These are phyloP conservation scores for Archips xylosteana DNA, from an alignment of 2,888 invertebrate genomes.

Conservation along the genomic window DNA sequence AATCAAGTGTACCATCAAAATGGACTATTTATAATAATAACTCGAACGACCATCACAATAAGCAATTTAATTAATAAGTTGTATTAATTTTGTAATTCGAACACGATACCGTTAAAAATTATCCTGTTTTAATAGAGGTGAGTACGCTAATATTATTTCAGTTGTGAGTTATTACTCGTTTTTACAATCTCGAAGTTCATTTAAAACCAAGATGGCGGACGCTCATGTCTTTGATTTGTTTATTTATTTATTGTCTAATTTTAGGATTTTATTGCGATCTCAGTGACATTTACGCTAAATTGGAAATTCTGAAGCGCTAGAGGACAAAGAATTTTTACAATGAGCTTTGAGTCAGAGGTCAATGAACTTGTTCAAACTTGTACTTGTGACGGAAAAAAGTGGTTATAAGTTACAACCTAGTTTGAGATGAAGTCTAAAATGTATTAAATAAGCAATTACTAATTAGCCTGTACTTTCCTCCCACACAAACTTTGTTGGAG, in stretches of 20 bases:
- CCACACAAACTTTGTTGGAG: too few species aligned
- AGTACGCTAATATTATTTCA: slow-evolving; percentile 30
- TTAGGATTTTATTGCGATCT: slow-evolving; percentile 40
- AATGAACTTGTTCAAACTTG: slow-evolving; percentile 72
- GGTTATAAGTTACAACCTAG: too few species aligned
- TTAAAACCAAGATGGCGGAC: slow-evolving; percentile 74
- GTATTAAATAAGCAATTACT: too few species aligned
- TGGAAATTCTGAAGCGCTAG: not conserved
- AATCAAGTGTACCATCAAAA: slow-evolving; percentile 18
- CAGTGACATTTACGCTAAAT: slow-evolving; percentile 23
- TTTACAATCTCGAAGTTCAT: slow-evolving; percentile 46
- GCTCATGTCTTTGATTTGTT: slow-evolving; percentile 54
- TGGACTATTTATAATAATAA: slow-evolving; percentile 38
- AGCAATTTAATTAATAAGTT: slow-evolving; percentile 26
- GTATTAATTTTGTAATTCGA: slow-evolving; percentile 45
- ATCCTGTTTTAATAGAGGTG: slow-evolving; percentile 43
- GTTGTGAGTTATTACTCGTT: slow-evolving; percentile 40
- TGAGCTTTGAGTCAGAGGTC: slow-evolving; percentile 52
- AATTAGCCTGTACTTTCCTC: too few species aligned
- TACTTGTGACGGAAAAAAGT: slow-evolving; percentile 41
- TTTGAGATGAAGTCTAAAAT: too few species aligned
- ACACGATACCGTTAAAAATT: slow-evolving; percentile 47
- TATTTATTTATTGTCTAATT: slow-evolving; percentile 56
- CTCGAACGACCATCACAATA: slow-evolving; percentile 25
- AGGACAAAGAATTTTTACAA: slow-evolving; percentile 18